Evolutionary conservation across 2,797 vertebrate species (phyloP), one percentile per base, ranked within the genome.

Genomic region (Buphagus erythrorhynchus): DNA sequence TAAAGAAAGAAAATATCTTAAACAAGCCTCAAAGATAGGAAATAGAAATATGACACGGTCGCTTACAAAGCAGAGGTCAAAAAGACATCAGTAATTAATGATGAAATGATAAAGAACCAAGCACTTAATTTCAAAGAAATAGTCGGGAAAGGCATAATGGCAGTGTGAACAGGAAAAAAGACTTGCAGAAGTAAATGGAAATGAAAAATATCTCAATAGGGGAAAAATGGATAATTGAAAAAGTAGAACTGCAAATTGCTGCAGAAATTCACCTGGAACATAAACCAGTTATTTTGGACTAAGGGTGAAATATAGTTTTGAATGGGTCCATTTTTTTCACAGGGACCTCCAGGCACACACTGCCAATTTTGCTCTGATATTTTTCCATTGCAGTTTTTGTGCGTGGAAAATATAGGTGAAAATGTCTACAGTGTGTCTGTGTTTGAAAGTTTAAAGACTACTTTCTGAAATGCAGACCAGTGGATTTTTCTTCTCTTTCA

Each of bases 11-110:
- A 92, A 46, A 63, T 9, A 38, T 79, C 91, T 82, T 80, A 87
- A 90, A 55, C 10, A 3, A 87, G 65, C 51, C 54, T 74, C 42
- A 92, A 68, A 80, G 81, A 76, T 29, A 81, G 62, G 82, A 95
- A 93, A 80, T 95, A 90, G 94, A 97, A 96, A 94, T 95, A 91
- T 72, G 81, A 78, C 84, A 91, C 0, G 1, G 90, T 57, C 28
- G 0, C 80, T 93, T 94, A 95, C 77, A 94, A 94, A 96, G 94
- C 65, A 84, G 79, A 93, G 96, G 93, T 93, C 93, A 94, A 95
- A 94, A 97, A 93, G 92, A 96, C 91, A 95, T 79, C 21, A 24
- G 92, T 97, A 97, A 97, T 97, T 97, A 96, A 96, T 93, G 95
- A 91, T 80, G 68, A 87, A 94, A 95, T 92, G 94, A 94, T 92